Evolutionary conservation across 2,113 vertebrate genomes (phyloP).

Genomic region (Neodontobutis hainanensis): DNA sequence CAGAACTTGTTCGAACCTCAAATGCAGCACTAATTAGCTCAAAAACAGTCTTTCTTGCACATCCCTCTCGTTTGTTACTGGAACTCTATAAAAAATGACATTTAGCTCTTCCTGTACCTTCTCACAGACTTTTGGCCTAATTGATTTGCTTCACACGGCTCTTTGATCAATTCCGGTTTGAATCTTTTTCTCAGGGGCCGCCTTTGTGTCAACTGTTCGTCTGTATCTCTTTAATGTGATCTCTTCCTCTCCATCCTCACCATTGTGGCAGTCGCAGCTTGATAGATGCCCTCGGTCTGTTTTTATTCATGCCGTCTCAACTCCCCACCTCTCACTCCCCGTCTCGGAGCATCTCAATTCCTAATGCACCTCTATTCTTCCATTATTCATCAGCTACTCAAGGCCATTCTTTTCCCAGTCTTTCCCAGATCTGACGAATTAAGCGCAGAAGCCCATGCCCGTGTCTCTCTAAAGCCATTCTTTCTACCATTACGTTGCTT

Average conservation of each 20-base stretch:
- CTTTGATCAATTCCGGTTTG: slow-evolving; percentile 30
- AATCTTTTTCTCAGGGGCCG: slow-evolving; percentile 14
- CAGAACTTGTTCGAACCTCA: too few relatives aligned
- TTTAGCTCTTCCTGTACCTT: neutral
- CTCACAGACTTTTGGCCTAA: slow-evolving; percentile 20
- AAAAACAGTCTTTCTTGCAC: neutral
- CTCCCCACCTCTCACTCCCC: slow-evolving; percentile 5
- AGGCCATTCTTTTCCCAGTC: slow-evolving; percentile 40
- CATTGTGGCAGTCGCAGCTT: slow-evolving; percentile 28
- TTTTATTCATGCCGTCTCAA: slow-evolving; percentile 41
- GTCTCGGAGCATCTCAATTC: slow-evolving; percentile 44
- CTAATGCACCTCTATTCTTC: slow-evolving; percentile 38
- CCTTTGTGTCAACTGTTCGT: slow-evolving; percentile 18
- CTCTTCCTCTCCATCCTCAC: slow-evolving; percentile 14
- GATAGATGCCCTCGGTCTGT: slow-evolving; percentile 29
- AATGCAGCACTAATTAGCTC: neutral
- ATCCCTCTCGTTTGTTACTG: too few relatives aligned
- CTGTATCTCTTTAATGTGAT: slow-evolving; percentile 23
- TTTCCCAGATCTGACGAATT: slow-evolving; percentile 39
- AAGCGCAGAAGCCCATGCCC: slow-evolving; percentile 5
- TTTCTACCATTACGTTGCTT: slow-evolving; percentile 7
- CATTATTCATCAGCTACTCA: slow-evolving; percentile 63
- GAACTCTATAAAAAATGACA: neutral
- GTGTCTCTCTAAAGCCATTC: slow-evolving; percentile 20
- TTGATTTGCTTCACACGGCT: slow-evolving; percentile 31